Evolutionary conservation across 2,888 invertebrate species (phyloP).

Genomic region (Tachina grossa): DNA sequence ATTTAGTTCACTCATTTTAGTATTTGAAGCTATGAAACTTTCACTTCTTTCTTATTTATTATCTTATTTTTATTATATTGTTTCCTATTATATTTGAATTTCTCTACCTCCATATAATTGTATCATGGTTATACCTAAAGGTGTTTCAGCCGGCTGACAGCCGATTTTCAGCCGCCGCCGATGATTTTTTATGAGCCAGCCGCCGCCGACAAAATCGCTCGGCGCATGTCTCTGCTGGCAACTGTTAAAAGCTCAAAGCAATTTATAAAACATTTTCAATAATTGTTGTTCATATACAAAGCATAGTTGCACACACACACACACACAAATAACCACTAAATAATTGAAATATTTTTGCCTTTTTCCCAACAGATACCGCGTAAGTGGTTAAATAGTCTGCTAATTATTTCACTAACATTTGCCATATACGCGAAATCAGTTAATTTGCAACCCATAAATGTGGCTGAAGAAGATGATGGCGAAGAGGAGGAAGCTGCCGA

Average conservation of each 20-base stretch:
- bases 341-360: slow-evolving; percentile 44
- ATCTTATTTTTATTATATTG: no score
- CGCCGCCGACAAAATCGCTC: no score
- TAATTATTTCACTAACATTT: slow-evolving; percentile 64
- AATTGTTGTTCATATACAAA: slow-evolving; percentile 3
- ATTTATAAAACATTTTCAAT: slow-evolving; percentile 45
- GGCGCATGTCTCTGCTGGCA: no score
- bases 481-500: slow-evolving; percentile 76
- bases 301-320: neutral
- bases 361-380: slow-evolving; percentile 63
- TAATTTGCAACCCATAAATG: slow-evolving; percentile 72
- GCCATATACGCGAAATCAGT: slow-evolving; percentile 66
- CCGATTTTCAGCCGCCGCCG: no score
- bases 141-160: no score
- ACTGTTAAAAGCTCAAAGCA: slow-evolving; percentile 8
- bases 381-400: slow-evolving; percentile 66
- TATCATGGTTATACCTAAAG: no score
- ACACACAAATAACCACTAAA: neutral
- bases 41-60: no score
- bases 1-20: no score
- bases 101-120: no score
- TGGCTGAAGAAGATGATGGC: slow-evolving; percentile 70
- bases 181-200: no score
- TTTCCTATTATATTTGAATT: no score
- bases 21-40: no score